phyloP scores from a whole-genome alignment of 1,140 invertebrate genomes.

The Agraylea sexmaculata region DNA sequence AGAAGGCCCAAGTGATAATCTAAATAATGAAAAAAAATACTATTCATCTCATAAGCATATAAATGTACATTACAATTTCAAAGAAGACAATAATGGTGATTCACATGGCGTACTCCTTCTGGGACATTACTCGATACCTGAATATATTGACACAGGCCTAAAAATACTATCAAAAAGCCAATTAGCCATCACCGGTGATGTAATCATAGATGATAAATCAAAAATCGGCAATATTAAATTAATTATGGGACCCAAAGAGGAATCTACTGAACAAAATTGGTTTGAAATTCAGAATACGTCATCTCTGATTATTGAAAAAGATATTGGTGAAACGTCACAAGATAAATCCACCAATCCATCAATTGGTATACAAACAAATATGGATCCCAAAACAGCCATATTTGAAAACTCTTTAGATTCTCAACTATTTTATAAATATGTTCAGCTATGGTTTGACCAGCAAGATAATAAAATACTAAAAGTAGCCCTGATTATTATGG shows the following conservation, averaged over 20 bases:
- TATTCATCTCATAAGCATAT: constrained; percentile 32
- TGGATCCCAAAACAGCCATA: constrained; percentile 10
- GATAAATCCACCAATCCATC: constrained; percentile 9
- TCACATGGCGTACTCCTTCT: constrained; percentile 39
- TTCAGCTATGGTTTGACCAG: constrained; percentile 48
- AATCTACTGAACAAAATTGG: constrained; percentile 11
- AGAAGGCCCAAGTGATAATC: constrained; percentile 53
- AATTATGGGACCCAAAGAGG: constrained; percentile 14
- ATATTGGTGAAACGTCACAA: constrained; percentile 11
- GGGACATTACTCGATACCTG: constrained; percentile 74
- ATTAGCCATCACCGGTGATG: constrained; percentile 9
- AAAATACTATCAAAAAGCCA: constrained; percentile 21
- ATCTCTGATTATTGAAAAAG: not conserved
- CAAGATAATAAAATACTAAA: constrained; percentile 59
- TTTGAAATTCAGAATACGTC: constrained; percentile 15
- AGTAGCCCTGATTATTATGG: constrained; percentile 50
- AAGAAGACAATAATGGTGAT: constrained; percentile 30
- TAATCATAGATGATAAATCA: constrained; percentile 8
- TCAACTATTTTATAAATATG: constrained; percentile 31
- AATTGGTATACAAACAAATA: constrained; percentile 32
- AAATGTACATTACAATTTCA: constrained; percentile 37
- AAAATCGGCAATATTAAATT: constrained; percentile 13
- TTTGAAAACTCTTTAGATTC: constrained; percentile 25
- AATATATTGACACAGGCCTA: constrained; percentile 30
- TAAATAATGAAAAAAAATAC: constrained; percentile 24